Evolutionary conservation across 2,113 vertebrate species (phyloP), one percentile per base, ranked within the genome.

Genomic region (Prionailurus viverrinus): DNA sequence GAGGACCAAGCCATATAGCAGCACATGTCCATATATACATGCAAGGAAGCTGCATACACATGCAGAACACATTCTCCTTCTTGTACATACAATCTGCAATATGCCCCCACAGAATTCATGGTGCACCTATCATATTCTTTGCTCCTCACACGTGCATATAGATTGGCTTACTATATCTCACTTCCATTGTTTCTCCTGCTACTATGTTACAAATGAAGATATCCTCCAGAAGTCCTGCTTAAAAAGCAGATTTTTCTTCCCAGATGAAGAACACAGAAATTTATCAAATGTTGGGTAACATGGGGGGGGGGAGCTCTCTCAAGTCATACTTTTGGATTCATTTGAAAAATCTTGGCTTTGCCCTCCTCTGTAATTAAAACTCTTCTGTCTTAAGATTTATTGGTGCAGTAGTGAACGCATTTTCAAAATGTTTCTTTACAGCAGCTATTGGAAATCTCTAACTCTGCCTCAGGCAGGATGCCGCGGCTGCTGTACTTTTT

Each of bases 311-410:
- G 51, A 71, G 82, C 29, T 51, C 8, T 85, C 55, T 91, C 25
- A 91, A 97, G 39, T 97, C 55, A 95, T 68, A 95, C 63, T 97
- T 97, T 97, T 61, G 89, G 91, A 73, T 71, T 83, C 84, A 86
- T 97, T 97, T 97, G 94, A 98, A 98, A 97, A 98, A 97, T 74
- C 89, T 92, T 89, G 65, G 33, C 12, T 98, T 98, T 98, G 31
- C 97, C 94, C 88, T 93, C 97, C 71, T 69, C 82, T 98, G 79
- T 97, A 98, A 98, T 98, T 98, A 97, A 98, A 98, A 98, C 96
- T 98, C 97, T 84, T 90, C 89, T 98, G 45, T 98, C 4, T 0
- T 97, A 98, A 98, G 98, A 98, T 98, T 97, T 98, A 97, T 98
- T 16, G 84, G 89, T 95, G 14, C 69, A 41, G 51, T 45, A 31